A percentile compares a stretch with the other conserved stretches of the same genome.
These are phyloP conservation scores for Equus quagga DNA, from an alignment of 2,113 vertebrate genomes.

Conservation along the genomic window DNA sequence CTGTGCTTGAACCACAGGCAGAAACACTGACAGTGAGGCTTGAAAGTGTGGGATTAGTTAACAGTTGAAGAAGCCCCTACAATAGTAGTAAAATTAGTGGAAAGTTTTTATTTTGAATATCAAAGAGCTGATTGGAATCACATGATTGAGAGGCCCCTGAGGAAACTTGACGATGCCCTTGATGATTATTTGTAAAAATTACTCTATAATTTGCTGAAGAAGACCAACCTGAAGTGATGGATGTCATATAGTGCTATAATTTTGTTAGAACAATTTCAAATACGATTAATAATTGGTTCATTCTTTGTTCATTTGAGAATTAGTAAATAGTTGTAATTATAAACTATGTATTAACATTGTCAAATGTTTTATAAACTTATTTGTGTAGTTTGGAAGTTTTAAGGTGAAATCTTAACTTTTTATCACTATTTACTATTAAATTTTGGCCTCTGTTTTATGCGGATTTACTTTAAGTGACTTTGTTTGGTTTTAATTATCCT, in stretches of 20 bases:
- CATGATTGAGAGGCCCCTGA: neutral
- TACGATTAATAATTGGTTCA: neutral
- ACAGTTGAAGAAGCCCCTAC: neutral
- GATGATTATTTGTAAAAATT: conserved; percentile 18
- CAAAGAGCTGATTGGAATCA: neutral
- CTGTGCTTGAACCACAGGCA: neutral
- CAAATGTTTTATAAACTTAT: neutral
- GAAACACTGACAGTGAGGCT: neutral
- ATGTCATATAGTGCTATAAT: neutral
- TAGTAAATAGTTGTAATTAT: neutral
- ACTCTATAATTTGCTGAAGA: neutral
- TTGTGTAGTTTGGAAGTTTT: conserved; percentile 2
- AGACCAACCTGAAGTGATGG: neutral
- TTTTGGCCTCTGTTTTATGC: conserved; percentile 17
- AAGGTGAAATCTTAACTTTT: neutral
- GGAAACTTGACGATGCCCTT: neutral
- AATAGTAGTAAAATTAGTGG: neutral
- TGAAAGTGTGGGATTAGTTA: neutral
- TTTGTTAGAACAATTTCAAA: neutral
- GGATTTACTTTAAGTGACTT: neutral
- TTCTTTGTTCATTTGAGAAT: conserved; percentile 24
- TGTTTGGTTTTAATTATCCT: neutral
- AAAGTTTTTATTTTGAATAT: neutral
- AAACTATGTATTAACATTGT: neutral
- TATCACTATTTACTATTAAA: neutral